Base-by-base conservation (phyloP, 2,113 vertebrate genomes). In the Toxotes chatareus region DNA sequence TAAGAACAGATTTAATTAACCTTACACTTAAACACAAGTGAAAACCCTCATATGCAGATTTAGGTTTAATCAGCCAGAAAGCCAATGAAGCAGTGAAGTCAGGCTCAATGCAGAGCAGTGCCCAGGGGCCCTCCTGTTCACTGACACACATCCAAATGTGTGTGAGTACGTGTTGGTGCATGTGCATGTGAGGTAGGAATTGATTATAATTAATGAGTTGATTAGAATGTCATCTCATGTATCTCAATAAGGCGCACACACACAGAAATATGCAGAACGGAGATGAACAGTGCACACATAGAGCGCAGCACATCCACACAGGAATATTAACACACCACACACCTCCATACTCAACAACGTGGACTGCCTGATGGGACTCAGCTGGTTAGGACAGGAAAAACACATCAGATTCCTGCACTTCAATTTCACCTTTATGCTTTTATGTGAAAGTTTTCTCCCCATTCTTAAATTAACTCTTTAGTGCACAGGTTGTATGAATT, bases 221-320 rank as follows among this genome's bases (percentile, higher is more conserved):
- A 76, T 71, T 49, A 46, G 34, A 70, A 59, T 76, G 46, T 62
- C 71, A 85, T 53, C 19, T 23, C 32, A 68, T 66, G 23, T 8
- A 62, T 38, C 53, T 17, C 11, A 61, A 59, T 47, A 55, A 57
- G 23, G 7, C 13, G 4, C 11, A n/a, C 17, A 23, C 56, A 51
- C 27, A 27, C 14, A 38, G 17, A 21, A 13, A 23, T 7, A 38
- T 4, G 31, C 17, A 71, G n/a, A 34, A 61, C 40, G 38, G 8
- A 9, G 4, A 46, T 7, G 42, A 66, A 38, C n/a, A 42, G 11
- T 19, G 27, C 23, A 42, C 36, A 65, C 14, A 42, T 19, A 40
- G 5, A 40, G 38, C 38, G 1, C 38, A 40, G 44, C 21, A 61
- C 1, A 44, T 2, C 42, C 12, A 44, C 42, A 44, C 11, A 13